These are phyloP conservation scores for Alloscopus bannaensis DNA, from an alignment of 2,888 invertebrate species.

Conservation along the genomic window DNA sequence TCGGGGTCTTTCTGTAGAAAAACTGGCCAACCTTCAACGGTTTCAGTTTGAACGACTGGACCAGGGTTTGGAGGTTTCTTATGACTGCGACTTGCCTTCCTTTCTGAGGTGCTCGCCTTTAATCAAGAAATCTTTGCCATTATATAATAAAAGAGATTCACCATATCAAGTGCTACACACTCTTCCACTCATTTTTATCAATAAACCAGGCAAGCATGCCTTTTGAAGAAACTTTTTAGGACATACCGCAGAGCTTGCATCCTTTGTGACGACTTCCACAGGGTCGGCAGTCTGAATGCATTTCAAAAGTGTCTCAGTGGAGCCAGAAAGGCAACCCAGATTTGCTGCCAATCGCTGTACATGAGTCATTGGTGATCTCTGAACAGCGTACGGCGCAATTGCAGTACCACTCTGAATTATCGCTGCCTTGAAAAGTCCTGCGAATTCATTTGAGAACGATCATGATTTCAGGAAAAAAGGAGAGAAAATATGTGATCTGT, in stretches of 20 bases:
- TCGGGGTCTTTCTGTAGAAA: constrained; percentile 65
- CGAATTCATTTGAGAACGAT: not conserved
- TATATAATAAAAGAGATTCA: too few species aligned
- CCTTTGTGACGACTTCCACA: constrained; percentile 63
- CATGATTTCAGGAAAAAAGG: not conserved
- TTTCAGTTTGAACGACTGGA: constrained; percentile 65
- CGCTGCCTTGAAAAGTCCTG: constrained; percentile 67
- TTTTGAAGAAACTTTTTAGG: not conserved
- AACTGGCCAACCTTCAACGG: constrained; percentile 58
- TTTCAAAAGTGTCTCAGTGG: constrained; percentile 59
- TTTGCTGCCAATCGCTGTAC: constrained; percentile 65
- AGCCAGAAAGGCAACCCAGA: constrained; percentile 66
- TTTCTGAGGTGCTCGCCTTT: constrained; percentile 54
- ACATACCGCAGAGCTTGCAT: constrained; percentile 60
- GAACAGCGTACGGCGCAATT: constrained; percentile 68
- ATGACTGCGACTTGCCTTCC: constrained; percentile 65
- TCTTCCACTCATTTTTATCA: too few species aligned
- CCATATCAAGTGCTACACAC: too few species aligned
- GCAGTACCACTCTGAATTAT: constrained; percentile 67
- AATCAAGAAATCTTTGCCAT: too few species aligned
- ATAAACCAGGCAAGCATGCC: not conserved
- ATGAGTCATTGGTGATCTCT: constrained; percentile 65
- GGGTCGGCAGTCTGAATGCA: constrained; percentile 67
- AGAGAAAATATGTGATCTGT: not conserved
- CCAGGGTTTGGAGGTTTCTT: constrained; percentile 70